phyloP scores from a whole-genome alignment of 2,797 vertebrate genomes.

The Arremon aurantiirostris region DNA sequence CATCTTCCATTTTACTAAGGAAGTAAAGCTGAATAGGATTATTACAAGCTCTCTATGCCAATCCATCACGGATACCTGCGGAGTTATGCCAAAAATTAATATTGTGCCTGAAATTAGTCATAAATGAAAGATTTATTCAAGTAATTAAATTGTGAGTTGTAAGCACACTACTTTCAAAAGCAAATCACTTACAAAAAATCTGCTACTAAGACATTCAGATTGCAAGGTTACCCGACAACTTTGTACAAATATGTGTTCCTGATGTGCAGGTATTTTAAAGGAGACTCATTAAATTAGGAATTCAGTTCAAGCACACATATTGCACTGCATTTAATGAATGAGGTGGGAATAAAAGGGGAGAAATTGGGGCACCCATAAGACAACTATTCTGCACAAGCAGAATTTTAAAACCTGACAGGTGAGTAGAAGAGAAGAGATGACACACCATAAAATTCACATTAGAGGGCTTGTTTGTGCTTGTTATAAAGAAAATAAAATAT shows the following conservation, averaged over 20 bases:
- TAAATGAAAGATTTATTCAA: neutral
- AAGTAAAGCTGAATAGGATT: neutral
- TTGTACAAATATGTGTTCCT: neutral
- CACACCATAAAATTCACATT: neutral
- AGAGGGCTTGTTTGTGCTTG: neutral
- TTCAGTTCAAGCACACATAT: neutral
- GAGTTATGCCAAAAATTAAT: neutral
- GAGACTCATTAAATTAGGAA: neutral
- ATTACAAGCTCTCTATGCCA: neutral
- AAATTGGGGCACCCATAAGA: neutral
- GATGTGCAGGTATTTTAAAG: neutral
- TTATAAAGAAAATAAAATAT: neutral
- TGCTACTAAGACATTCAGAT: neutral
- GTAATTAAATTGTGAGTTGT: neutral
- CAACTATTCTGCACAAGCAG: neutral
- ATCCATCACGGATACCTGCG: neutral
- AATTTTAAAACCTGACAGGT: neutral
- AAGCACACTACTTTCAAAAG: neutral
- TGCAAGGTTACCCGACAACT: neutral
- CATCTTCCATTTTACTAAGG: neutral
- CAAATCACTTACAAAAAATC: neutral
- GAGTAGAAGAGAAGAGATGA: neutral
- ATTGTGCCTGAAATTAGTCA: neutral
- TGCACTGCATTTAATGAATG: neutral
- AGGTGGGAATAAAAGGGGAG: neutral